Percentiles rank a stretch among this genome's conserved stretches.
Conservation (phyloP, 2,888 invertebrate genomes). For the Tenthredo mesomela region DNA sequence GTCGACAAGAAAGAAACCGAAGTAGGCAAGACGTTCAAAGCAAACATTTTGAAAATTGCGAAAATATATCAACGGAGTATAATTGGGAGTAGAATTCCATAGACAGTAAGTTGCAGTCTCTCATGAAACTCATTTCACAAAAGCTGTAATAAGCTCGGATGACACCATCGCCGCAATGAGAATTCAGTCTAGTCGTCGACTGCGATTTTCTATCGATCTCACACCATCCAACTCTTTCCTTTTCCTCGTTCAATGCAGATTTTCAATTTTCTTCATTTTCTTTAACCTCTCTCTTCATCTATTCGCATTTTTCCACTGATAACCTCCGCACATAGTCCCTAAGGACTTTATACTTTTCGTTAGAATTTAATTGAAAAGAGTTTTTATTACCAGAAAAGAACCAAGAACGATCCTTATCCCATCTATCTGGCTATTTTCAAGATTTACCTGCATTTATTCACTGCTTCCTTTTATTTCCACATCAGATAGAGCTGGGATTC, state of each 20-base stretch:
- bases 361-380: constrained; percentile 33
- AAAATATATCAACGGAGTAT: background rate
- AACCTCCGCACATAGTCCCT: background rate
- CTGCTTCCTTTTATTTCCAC: background rate
- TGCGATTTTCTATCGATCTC: constrained; percentile 28
- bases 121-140: background rate
- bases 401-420: background rate
- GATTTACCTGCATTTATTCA: background rate
- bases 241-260: constrained; percentile 37
- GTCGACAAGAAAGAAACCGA: background rate
- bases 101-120: background rate
- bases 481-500: background rate
- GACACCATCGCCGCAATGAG: constrained; percentile 1
- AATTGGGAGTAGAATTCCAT: background rate
- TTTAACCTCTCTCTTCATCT: background rate
- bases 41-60: background rate
- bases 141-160: constrained; percentile 14
- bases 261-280: constrained; percentile 39
- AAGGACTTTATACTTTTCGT: constrained; percentile 10
- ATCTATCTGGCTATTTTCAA: background rate
- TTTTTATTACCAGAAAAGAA: constrained; percentile 24
- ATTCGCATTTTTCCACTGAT: background rate
- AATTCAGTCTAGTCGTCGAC: constrained; percentile 5
- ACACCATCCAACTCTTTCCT: background rate
- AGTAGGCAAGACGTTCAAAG: background rate